Evolutionary conservation across 1,140 invertebrate species (phyloP).

Genomic region (Drosophila repleta): DNA sequence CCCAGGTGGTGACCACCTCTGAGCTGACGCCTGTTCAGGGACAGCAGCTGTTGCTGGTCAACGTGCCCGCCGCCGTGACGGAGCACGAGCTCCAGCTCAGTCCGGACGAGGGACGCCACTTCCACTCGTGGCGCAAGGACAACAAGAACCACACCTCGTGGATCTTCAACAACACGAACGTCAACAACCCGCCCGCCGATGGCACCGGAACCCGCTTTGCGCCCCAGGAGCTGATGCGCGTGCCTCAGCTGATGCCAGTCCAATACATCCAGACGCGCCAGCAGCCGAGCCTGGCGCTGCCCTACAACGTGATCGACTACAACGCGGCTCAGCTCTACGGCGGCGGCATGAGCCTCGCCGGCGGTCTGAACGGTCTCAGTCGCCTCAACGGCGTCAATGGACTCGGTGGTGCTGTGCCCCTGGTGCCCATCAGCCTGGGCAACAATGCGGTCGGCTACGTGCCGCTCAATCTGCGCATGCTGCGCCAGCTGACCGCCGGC

Average conservation of each 20-base stretch:
- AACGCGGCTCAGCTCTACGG: constrained; percentile 22
- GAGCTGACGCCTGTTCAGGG: constrained; percentile 4
- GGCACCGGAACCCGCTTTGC: neutral
- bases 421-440: constrained; percentile 57
- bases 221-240: neutral
- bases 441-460: constrained; percentile 65
- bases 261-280: constrained; percentile 45
- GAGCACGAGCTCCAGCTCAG: neutral
- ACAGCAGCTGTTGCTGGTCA: constrained; percentile 18
- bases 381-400: neutral
- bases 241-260: constrained; percentile 21
- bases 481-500: constrained; percentile 36
- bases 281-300: neutral
- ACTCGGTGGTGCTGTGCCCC: constrained; percentile 26
- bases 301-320: constrained; percentile 35
- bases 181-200: neutral
- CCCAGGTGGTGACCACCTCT: neutral
- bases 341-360: neutral
- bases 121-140: too few relatives aligned
- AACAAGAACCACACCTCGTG: neutral
- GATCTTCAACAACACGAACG: constrained; percentile 7
- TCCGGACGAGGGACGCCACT: neutral
- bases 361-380: neutral
- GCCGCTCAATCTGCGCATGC: constrained; percentile 61
- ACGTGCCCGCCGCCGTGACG: neutral